Evolutionary conservation across 1,140 invertebrate genomes (phyloP).

Genomic region (Trigoniulus corallinus): DNA sequence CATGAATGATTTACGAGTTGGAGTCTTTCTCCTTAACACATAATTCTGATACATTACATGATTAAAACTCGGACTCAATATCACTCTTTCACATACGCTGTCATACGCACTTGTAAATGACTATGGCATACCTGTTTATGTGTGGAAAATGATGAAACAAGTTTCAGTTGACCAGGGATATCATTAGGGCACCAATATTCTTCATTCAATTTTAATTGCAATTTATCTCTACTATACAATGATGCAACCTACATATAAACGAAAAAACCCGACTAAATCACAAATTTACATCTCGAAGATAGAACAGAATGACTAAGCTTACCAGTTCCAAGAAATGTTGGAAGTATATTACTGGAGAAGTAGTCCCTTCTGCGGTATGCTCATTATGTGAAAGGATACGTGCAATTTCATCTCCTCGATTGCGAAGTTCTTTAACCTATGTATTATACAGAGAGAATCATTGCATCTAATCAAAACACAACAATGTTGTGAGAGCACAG

Average conservation of each 20-base stretch:
- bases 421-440: constrained; percentile 53
- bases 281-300: not conserved
- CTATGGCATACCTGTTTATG: not conserved
- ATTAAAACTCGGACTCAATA: too few species aligned
- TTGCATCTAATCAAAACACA: not conserved
- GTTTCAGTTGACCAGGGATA: not conserved
- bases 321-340: constrained; percentile 57
- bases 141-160: not conserved
- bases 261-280: not conserved
- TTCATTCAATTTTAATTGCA: constrained; percentile 47
- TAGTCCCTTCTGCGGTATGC: constrained; percentile 54
- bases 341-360: constrained; percentile 46
- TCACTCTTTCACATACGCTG: too few species aligned
- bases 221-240: constrained; percentile 56
- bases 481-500: not conserved
- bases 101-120: not conserved
- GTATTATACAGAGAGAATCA: too few species aligned
- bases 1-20: too few species aligned
- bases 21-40: too few species aligned
- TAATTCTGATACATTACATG: too few species aligned
- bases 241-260: constrained; percentile 37
- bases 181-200: constrained; percentile 70
- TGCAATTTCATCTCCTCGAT: constrained; percentile 73
- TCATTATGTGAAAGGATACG: constrained; percentile 60
- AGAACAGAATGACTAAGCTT: constrained; percentile 7